A percentile compares a stretch with the other conserved stretches of the same genome.
phyloP scores from a whole-genome alignment of 2,113 vertebrate species.

The Notothenia rossii region DNA sequence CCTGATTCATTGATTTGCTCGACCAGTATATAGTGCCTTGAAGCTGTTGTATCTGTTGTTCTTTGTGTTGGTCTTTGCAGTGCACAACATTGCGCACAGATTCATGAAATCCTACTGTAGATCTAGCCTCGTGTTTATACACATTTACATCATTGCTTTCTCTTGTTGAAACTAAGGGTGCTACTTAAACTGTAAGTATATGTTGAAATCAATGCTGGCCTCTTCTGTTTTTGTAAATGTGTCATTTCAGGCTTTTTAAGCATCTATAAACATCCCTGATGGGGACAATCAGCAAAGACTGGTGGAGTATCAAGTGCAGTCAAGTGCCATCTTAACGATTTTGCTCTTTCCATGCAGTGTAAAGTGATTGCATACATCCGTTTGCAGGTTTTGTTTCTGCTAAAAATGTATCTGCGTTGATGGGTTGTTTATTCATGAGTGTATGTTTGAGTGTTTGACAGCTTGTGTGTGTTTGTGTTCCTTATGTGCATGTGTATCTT shows the following conservation, averaged over 20 bases:
- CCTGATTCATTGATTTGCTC: background rate
- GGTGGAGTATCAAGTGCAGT: slow-evolving; percentile 64
- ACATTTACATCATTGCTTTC: slow-evolving; percentile 28
- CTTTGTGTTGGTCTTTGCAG: slow-evolving; percentile 18
- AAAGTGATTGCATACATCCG: slow-evolving; percentile 76
- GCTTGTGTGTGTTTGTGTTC: slow-evolving; percentile 30
- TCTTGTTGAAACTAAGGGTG: slow-evolving; percentile 18
- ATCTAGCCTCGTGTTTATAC: slow-evolving; percentile 15
- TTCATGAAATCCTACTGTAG: background rate
- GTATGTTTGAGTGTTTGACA: slow-evolving; percentile 28
- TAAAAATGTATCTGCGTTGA: slow-evolving; percentile 58
- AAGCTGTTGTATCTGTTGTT: slow-evolving; percentile 26
- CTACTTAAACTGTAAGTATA: slow-evolving; percentile 42
- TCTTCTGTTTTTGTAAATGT: slow-evolving; percentile 37
- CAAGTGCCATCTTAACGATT: slow-evolving; percentile 76
- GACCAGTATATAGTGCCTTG: background rate
- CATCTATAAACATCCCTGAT: slow-evolving; percentile 72
- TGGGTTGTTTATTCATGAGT: slow-evolving; percentile 64
- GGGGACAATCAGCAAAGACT: slow-evolving; percentile 74
- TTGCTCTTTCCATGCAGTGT: slow-evolving; percentile 53
- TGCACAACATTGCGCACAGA: background rate
- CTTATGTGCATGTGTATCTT: background rate
- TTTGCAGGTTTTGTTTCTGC: slow-evolving; percentile 52
- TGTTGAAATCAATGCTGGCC: slow-evolving; percentile 60
- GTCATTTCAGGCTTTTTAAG: slow-evolving; percentile 72